Base-by-base conservation (phyloP, 2,797 vertebrate species). In the Hemibagrus guttatus region DNA sequence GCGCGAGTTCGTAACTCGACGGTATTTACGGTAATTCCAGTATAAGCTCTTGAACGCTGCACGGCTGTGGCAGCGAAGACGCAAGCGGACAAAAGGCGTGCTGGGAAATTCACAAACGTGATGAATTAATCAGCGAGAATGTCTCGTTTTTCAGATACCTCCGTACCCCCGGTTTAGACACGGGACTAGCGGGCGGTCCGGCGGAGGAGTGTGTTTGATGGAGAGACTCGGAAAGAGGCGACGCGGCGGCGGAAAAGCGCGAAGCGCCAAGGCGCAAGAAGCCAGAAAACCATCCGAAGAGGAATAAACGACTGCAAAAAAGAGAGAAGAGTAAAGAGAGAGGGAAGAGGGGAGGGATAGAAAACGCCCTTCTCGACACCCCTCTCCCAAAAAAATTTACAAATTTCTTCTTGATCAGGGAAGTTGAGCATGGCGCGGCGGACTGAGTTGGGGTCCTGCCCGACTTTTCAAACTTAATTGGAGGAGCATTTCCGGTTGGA, bases 321-420 rank as follows among this genome's bases (percentile, higher is more conserved):
- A 83, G 76, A 79, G 69, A 74, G 75, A 59, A 19, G 58, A 80
- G 81, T n/a, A 39, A 81, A 74, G 81, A 76, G 69, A 46, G 84
- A 49, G n/a, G 58, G n/a, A 69, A 69, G 84, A 84, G 76, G 86
- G 87, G 87, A 92, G 92, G 93, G 92, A 93, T 89, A 94, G 94
- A 95, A 95, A 95, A 95, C 95, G 95, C 95, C 95, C 95, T 76
- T 56, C 23, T 68, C 5, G 68, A 56, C 74, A 87, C 91, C 91
- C 91, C 90, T 91, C 87, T 88, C 11, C 23, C 11, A 4, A 17
- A 21, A 75, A 74, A 26, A 49, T n/a, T 4, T 19, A 26, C 19
- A 63, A 39, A 0, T 31, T 52, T 8, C 2, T 63, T 16, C 6
- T n/a, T 7, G 13, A 39, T 16, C 61, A 12, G n/a, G 58, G 59